Evolutionary conservation across 2,797 vertebrate genomes (phyloP).

Genomic region (Staurois parvus): DNA sequence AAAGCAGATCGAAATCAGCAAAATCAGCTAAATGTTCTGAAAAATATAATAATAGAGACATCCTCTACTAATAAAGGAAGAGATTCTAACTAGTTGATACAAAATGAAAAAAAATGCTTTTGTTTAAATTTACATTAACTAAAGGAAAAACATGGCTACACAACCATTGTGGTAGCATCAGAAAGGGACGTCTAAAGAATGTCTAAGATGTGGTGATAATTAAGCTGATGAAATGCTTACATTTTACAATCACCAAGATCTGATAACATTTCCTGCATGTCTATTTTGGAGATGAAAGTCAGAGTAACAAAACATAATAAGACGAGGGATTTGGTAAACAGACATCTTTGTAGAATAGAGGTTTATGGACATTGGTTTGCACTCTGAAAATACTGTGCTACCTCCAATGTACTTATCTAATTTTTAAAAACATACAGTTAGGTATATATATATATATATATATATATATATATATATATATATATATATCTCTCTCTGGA

Average conservation of each 20-base stretch:
- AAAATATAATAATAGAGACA: no score
- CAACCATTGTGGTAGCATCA: background rate
- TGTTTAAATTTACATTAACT: no score
- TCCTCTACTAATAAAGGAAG: no score
- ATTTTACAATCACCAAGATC: background rate
- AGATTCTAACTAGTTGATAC: no score
- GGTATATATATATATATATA: no score
- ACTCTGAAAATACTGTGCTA: background rate
- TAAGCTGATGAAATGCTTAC: constrained; percentile 3
- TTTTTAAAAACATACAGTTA: no score
- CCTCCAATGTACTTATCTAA: no score
- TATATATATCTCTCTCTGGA: no score
- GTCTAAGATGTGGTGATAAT: constrained; percentile 14
- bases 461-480: no score
- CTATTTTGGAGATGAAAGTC: background rate
- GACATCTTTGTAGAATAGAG: background rate
- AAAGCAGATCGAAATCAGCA: no score
- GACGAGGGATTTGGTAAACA: background rate
- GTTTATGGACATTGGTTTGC: background rate
- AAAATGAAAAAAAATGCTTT: no score
- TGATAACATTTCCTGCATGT: constrained; percentile 6
- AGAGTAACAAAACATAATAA: background rate
- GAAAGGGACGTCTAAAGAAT: background rate
- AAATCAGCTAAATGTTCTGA: no score
- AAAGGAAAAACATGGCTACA: background rate